These are phyloP conservation scores for Actenoides hombroni DNA, from an alignment of 2,113 vertebrate genomes.

Conservation along the genomic window DNA sequence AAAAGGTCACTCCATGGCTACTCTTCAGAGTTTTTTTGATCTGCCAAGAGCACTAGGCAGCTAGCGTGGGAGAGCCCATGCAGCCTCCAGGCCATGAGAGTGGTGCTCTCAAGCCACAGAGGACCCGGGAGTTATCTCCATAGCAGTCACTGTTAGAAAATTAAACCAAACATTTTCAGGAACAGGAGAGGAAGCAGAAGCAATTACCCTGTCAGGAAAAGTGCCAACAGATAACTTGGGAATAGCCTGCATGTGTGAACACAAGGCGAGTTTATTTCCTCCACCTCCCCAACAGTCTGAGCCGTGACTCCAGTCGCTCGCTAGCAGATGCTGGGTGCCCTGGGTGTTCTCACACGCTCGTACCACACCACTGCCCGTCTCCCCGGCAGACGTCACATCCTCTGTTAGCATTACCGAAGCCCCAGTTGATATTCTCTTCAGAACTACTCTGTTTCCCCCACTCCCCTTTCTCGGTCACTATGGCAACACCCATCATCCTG, in stretches of 20 bases:
- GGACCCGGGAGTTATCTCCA: background rate
- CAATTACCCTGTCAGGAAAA: background rate
- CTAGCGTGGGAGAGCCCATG: background rate
- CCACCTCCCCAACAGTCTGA: rapidly evolving
- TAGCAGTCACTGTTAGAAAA: background rate
- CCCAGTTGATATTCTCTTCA: background rate
- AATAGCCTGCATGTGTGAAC: background rate
- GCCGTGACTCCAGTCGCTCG: rapidly evolving
- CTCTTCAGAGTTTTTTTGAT: background rate
- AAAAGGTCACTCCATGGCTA: background rate
- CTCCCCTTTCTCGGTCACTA: background rate
- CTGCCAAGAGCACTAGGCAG: background rate
- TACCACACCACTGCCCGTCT: rapidly evolving
- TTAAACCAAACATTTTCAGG: background rate
- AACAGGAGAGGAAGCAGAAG: background rate
- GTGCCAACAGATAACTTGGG: background rate
- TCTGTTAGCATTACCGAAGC: background rate
- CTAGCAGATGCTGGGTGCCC: rapidly evolving
- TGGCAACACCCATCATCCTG: background rate
- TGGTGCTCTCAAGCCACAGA: background rate
- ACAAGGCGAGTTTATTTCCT: background rate
- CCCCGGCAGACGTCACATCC: background rate
- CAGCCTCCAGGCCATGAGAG: background rate
- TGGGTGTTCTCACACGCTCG: background rate
- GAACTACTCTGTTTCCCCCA: background rate